Conservation (phyloP, 2,888 invertebrate species). For the Heteromurus nitidus region DNA sequence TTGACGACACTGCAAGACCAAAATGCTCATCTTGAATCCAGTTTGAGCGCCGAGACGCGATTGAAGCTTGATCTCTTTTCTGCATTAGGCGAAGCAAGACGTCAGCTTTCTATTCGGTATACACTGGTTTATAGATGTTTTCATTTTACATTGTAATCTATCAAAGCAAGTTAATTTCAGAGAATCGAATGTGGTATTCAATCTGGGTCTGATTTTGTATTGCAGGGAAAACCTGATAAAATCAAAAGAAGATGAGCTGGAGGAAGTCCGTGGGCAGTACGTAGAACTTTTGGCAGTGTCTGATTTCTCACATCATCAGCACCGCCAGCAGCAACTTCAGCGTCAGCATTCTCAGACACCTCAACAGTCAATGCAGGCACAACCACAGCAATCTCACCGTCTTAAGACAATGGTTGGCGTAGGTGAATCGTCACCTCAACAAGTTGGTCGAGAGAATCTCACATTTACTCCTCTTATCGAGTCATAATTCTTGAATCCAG, state of each 20-base stretch:
- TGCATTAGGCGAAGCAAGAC: conserved; percentile 95
- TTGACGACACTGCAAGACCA: conserved; percentile 91
- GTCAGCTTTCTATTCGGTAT: conserved; percentile 80
- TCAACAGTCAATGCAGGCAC: conserved; percentile 53
- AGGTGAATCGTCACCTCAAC: conserved; percentile 65
- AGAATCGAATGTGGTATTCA: background rate
- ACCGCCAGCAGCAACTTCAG: conserved; percentile 63
- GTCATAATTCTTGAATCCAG: conserved; percentile 65
- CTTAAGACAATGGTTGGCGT: conserved; percentile 64
- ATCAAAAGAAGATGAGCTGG: conserved; percentile 92
- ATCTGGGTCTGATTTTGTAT: no score
- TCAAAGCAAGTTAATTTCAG: background rate
- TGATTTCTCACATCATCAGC: conserved; percentile 70
- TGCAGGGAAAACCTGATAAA: conserved; percentile 83
- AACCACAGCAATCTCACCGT: conserved; percentile 64
- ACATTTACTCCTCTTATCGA: conserved; percentile 73
- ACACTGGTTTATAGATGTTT: background rate
- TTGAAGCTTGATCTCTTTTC: conserved; percentile 97
- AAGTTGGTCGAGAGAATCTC: conserved; percentile 70
- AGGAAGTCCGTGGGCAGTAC: conserved; percentile 91
- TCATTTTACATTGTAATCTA: background rate
- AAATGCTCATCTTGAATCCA: conserved; percentile 92
- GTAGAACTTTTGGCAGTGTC: conserved; percentile 92
- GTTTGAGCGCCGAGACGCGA: conserved; percentile 96
- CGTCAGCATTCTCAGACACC: conserved; percentile 50